phyloP scores from a whole-genome alignment of 2,888 invertebrate genomes.

The Apodemia mormo region DNA sequence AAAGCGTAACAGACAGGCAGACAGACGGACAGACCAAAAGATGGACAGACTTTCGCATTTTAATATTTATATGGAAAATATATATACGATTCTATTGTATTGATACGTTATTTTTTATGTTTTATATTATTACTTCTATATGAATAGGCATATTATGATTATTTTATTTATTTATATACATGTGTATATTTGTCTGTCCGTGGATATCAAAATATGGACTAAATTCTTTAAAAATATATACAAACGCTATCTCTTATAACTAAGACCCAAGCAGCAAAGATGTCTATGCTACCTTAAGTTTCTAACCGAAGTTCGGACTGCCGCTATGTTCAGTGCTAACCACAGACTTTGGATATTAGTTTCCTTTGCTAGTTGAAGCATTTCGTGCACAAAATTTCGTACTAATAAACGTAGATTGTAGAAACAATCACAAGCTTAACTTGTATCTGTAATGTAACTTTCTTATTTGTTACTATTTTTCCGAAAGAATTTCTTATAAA shows the following conservation, averaged over 20 bases:
- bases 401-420: background rate
- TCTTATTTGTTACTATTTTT: background rate
- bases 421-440: background rate
- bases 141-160: no score
- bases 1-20: no score
- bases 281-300: slow-evolving; percentile 17
- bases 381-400: background rate
- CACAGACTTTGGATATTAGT: slow-evolving; percentile 29
- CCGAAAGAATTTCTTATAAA: no score
- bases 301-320: slow-evolving; percentile 14
- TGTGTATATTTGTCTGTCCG: no score
- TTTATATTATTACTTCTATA: no score
- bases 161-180: no score
- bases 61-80: no score
- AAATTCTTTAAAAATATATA: background rate
- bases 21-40: no score
- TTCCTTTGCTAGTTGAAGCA: slow-evolving; percentile 13
- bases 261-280: background rate
- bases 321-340: slow-evolving; percentile 17
- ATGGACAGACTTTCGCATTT: no score
- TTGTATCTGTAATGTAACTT: background rate
- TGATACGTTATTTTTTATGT: no score
- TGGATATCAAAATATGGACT: no score
- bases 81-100: no score
- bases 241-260: background rate